A percentile compares a stretch with the other conserved stretches of the same genome.
phyloP scores from a whole-genome alignment of 2,113 vertebrate genomes.

The Anas platyrhynchos region DNA sequence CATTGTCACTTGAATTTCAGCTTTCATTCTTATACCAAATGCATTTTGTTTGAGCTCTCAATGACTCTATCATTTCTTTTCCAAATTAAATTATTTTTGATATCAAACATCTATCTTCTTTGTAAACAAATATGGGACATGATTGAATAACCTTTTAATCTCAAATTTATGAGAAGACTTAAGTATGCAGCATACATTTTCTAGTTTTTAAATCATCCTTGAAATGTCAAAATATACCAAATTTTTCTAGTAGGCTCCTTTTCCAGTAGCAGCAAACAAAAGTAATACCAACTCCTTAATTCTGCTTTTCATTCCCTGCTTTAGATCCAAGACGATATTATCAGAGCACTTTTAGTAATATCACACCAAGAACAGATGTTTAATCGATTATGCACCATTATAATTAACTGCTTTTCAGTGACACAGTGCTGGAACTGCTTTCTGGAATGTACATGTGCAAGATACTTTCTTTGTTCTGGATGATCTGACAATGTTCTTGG shows the following conservation, averaged over 20 bases:
- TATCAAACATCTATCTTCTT: background rate
- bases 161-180: background rate
- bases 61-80: background rate
- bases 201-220: background rate
- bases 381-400: constrained; percentile 23
- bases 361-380: constrained; percentile 53
- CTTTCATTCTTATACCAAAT: background rate
- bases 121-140: background rate
- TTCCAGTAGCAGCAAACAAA: background rate
- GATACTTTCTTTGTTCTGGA: constrained; percentile 46
- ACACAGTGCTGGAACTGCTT: constrained; percentile 32
- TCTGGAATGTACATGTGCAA: constrained; percentile 3
- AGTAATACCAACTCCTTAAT: background rate
- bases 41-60: background rate
- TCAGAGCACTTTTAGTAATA: background rate
- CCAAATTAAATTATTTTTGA: background rate
- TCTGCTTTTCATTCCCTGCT: background rate
- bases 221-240: background rate
- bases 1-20: background rate
- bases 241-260: background rate
- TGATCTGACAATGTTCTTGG: background rate
- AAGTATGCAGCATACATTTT: background rate
- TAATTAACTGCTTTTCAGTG: constrained; percentile 36
- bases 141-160: background rate
- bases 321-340: background rate